Evolutionary conservation across 2,113 vertebrate genomes (phyloP).

Genomic region (Dasyornis broadbenti): DNA sequence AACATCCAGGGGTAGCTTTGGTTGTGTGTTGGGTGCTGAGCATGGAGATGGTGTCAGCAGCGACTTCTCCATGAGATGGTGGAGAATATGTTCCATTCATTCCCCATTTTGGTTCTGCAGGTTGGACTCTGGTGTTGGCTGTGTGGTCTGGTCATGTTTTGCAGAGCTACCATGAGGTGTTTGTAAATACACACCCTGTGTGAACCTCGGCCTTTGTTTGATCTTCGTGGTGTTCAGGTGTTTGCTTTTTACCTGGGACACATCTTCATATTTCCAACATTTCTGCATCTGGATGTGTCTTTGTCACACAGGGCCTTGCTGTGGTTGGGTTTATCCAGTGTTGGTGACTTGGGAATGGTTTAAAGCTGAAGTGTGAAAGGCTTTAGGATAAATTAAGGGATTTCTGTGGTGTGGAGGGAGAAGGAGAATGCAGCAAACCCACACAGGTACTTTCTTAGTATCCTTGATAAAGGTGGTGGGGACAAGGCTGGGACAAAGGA

Average conservation of each 20-base stretch:
- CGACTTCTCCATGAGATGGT: background rate
- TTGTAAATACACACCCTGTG: background rate
- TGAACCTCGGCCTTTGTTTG: fast-evolving
- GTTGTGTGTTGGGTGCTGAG: background rate
- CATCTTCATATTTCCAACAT: background rate
- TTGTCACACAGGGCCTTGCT: background rate
- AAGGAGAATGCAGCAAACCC: background rate
- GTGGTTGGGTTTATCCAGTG: background rate
- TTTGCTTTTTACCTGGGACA: background rate
- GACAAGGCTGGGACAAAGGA: background rate
- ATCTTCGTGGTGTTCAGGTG: fast-evolving
- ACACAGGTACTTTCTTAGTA: background rate
- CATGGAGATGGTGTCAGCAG: background rate
- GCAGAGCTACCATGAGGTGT: background rate
- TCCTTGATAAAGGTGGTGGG: background rate
- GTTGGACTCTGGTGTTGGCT: background rate
- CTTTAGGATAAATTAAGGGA: background rate
- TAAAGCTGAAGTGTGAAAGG: background rate
- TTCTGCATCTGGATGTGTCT: background rate
- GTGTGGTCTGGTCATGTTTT: fast-evolving
- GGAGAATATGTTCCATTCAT: background rate
- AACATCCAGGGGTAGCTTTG: background rate
- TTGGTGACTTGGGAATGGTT: background rate
- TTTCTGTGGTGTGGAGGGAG: background rate
- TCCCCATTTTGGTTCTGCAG: background rate